These are phyloP conservation scores for Pediacus dermestoides DNA, from an alignment of 2,888 invertebrate genomes.

Conservation along the genomic window DNA sequence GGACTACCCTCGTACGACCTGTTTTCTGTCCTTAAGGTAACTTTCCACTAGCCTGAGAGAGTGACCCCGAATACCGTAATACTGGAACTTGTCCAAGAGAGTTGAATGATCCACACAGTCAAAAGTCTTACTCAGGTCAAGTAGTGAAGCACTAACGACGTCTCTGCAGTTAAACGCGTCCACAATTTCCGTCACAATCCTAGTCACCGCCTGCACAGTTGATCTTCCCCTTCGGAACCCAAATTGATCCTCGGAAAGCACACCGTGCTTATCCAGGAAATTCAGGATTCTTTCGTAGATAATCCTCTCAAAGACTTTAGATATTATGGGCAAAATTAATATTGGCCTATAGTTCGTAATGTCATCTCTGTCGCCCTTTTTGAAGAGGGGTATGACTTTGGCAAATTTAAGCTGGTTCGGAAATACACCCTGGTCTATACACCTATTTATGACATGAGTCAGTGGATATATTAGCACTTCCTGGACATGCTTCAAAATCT, in stretches of 20 bases:
- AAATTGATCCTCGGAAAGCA: slow-evolving; percentile 1
- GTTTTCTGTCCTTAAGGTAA: too few relatives aligned
- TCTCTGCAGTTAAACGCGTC: not conserved
- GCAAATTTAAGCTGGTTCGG: slow-evolving; percentile 5
- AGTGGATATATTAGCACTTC: not conserved
- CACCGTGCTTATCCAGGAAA: slow-evolving; percentile 3
- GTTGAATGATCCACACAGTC: not conserved
- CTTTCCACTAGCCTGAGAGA: too few relatives aligned
- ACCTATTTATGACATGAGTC: not conserved
- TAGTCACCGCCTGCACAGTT: not conserved
- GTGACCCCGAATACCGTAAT: too few relatives aligned
- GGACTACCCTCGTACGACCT: too few relatives aligned
- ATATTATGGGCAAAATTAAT: not conserved
- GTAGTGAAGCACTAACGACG: not conserved
- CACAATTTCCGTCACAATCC: not conserved
- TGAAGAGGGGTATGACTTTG: slow-evolving; percentile 2
- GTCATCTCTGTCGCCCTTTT: slow-evolving; percentile 6
- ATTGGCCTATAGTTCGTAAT: slow-evolving; percentile 8
- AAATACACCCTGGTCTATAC: slow-evolving; percentile 1
- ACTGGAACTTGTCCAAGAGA: too few relatives aligned
- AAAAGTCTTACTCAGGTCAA: slow-evolving; percentile 1
- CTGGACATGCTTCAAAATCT: not conserved
- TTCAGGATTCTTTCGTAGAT: slow-evolving; percentile 3
- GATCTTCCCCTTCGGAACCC: not conserved
- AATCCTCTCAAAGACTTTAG: slow-evolving; percentile 7